Base-by-base conservation (phyloP, 2,888 invertebrate genomes). In the Thereva unica region DNA sequence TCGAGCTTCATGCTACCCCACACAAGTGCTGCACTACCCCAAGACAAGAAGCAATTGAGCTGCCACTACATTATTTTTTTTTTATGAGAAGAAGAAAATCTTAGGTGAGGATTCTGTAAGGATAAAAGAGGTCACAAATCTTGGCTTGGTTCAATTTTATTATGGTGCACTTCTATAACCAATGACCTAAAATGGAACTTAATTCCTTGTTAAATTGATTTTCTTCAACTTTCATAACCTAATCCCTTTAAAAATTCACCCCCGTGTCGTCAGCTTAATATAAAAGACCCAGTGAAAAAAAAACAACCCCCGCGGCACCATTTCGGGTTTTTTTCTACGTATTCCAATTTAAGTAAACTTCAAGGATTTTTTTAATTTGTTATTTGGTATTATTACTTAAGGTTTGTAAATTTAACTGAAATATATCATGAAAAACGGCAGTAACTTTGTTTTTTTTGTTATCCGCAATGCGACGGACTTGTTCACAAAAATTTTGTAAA, bases 401-500 rank as follows among this genome's bases (percentile, higher is more conserved):
- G 23, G 23, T 23, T 1, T 23, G 23, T 23, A 23, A 23, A 23
- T 23, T 23, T 23, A 23, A 23, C 23, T 23, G 23, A 23, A 23
- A 23, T 23, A 23, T 23, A 23, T 23, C 23, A 23, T 23, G 23
- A 23, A 23, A 23, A 34, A 37, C 47, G 40, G 7, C 59, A 40
- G 10, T 42, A 12, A 50, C 41, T 61, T 6, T 53, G 38, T 38
- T 38, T 1, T 23, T 53, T 23, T n/a, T 61, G 41, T 61, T 49
- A 50, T 41, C 61, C 50, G 61, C 61, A 61, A 61, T 61, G 61
- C 61, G 61, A 44, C 38, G 23, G 23, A 23, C 23, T 23, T 23
- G 23, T 23, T 23, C 23, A 23, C 23, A 23, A 23, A 23, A 23
- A 23, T 23, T n/a, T n/a, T 23, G 23, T 23, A 23, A 23, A 23